These are phyloP conservation scores for Notothenia rossii DNA, from an alignment of 2,113 vertebrate genomes.

Conservation along the genomic window DNA sequence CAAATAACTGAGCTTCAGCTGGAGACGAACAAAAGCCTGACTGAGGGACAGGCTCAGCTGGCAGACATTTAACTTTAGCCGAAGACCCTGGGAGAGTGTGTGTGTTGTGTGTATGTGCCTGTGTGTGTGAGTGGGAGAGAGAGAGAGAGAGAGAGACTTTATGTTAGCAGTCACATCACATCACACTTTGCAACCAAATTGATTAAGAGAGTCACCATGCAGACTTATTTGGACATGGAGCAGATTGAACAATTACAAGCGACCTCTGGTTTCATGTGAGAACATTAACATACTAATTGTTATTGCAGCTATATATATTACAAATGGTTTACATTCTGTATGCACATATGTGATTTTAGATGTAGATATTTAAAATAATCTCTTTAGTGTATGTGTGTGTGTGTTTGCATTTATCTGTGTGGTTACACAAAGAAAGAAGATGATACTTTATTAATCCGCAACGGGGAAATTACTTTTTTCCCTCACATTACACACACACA, in stretches of 20 bases:
- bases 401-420: conserved; percentile 14
- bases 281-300: conserved; percentile 36
- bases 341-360: conserved; percentile 28
- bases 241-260: conserved; percentile 56
- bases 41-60: conserved; percentile 77
- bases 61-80: conserved; percentile 76
- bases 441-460: too few relatives aligned
- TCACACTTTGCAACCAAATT: conserved; percentile 76
- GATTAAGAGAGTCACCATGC: conserved; percentile 76
- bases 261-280: conserved; percentile 47
- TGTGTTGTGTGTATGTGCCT: conserved; percentile 31
- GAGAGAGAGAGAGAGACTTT: conserved; percentile 45
- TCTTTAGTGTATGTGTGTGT: neutral
- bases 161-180: conserved; percentile 83
- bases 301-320: neutral
- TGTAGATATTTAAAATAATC: conserved; percentile 10
- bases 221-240: conserved; percentile 73
- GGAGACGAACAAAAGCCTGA: conserved; percentile 77
- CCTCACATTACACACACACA: too few relatives aligned
- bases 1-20: conserved; percentile 77
- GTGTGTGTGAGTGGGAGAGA: conserved; percentile 25
- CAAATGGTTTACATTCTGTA: neutral
- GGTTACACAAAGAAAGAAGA: too few relatives aligned
- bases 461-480: too few relatives aligned
- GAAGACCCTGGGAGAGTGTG: conserved; percentile 42